Base-by-base conservation (phyloP, 1,140 invertebrate genomes). In the Procambarus virginalis region DNA sequence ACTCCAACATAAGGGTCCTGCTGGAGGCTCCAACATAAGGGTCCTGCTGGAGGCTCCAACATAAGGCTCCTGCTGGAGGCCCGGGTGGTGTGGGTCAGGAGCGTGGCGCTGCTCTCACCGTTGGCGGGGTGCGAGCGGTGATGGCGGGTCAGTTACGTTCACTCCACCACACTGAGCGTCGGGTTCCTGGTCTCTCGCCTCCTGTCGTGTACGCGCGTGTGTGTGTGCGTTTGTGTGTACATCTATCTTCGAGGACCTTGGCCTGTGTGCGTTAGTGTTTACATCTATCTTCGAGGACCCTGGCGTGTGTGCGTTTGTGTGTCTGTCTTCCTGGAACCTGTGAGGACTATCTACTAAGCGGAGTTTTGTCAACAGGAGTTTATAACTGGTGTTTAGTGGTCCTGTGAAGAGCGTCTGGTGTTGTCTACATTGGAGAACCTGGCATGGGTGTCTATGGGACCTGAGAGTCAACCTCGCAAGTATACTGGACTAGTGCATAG, bases 91-190 rank as follows among this genome's bases (percentile, higher is more conserved):
- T 34, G 34, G 34, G 34, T 34, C 34, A 34, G 34, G n/a, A 34
- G 34, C 34, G 34, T 34, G 34, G 34, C 34, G 34, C 34, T 34
- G 34, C 34, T 34, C 34, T 34, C 34, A 34, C 34, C 34, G 34
- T 34, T 1, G 34, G 34, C 34, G 34, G 55, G 87, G 87, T 89
- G 73, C 80, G 70, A 34, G 10, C 55, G 6, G 14, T 89, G 87
- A 89, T 89, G 81, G 87, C 81, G 70, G 87, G 73, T 89, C 87
- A 89, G 87, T 89, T 81, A 81, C 80, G 87, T 83, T 77, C 81
- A 46, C 87, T 60, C 87, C 51, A 70, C 80, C 87, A 83, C 70
- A 20, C 87, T 46, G 87, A 64, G 84, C 79, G 80, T 83, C 48
- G 48, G 34, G 55, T 55, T 75, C 68, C 48, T 45, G 80, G 60